Base-by-base conservation (phyloP, 2,113 vertebrate species). In the Archilochus colubris region DNA sequence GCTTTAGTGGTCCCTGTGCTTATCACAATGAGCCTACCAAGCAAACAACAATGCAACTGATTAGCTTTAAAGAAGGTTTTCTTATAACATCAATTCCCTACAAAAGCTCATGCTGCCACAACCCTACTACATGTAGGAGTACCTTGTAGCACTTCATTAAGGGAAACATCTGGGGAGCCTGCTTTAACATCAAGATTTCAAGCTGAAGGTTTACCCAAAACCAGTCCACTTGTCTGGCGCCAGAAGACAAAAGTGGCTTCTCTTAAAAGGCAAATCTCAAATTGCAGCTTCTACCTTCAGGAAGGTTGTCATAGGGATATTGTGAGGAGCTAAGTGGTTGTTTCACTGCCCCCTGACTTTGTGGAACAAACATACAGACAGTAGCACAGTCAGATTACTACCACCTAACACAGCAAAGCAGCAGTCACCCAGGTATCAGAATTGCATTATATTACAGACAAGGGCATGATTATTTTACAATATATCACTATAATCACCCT, bases 291-390 rank as follows among this genome's bases (percentile, higher is more conserved):
- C 54, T 70, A 48, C 66, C 75, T 73, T 63, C 74, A 23, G 7
- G 40, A 62, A 38, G 12, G 43, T 14, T 70, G 38, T 51, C 69
- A 18, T 2, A 66, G 48, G 46, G 33, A 70, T 66, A 44, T 24
- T 1, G 2, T 10, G 46, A 30, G 0, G 3, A 46, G n/a, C 27
- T 16, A 10, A 66, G 27, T 1, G 6, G 53, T n/a, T 38, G 63
- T 46, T 75, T 50, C 77, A 59, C 46, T 55, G 88, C 30, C 76
- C 46, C 31, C 61, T 40, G 27, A 81, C 46, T 85, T 51, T 16
- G 28, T 48, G 76, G 36, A 83, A 69, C 9, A 36, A 76, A n/a
- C 3, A 0, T 18, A 63, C 24, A 7, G 8, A 25, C 19, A 46
- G 78, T 12, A 80, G n/a, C 50, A 54, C 2, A 66, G 19, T 75